Percentiles rank a stretch among this genome's conserved stretches.
Evolutionary conservation across 2,113 vertebrate species (phyloP).

Genomic region (Catharus bicknelli): DNA sequence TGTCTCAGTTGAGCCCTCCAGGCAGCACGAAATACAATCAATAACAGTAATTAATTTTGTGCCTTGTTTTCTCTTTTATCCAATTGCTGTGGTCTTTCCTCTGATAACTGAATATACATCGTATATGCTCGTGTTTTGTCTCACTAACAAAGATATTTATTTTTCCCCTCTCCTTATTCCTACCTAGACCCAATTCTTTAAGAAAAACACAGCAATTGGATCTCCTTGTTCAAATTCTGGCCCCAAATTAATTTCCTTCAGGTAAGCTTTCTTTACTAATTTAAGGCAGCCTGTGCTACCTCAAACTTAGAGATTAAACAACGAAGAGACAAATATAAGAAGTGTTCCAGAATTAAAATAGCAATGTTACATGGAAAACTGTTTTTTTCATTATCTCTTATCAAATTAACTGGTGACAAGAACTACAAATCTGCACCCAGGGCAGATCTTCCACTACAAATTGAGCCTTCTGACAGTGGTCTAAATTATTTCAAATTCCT

Average conservation of each 20-base stretch:
- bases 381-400: neutral
- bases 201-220: neutral
- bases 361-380: rapidly evolving
- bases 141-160: neutral
- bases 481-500: neutral
- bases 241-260: neutral
- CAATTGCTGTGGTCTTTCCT: neutral
- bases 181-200: neutral
- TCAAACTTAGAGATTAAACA: neutral
- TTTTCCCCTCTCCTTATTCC: neutral
- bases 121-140: neutral
- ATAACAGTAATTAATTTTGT: slow-evolving; percentile 32
- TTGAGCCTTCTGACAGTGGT: neutral
- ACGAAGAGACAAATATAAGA: neutral
- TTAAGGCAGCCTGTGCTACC: neutral
- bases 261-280: neutral
- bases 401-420: neutral
- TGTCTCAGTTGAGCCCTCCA: neutral
- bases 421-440: neutral
- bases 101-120: neutral
- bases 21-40: neutral
- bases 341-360: neutral
- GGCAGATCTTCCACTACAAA: neutral
- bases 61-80: neutral
- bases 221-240: neutral